Conservation (phyloP, 1,140 invertebrate genomes). For the Zaprionus taronus region DNA sequence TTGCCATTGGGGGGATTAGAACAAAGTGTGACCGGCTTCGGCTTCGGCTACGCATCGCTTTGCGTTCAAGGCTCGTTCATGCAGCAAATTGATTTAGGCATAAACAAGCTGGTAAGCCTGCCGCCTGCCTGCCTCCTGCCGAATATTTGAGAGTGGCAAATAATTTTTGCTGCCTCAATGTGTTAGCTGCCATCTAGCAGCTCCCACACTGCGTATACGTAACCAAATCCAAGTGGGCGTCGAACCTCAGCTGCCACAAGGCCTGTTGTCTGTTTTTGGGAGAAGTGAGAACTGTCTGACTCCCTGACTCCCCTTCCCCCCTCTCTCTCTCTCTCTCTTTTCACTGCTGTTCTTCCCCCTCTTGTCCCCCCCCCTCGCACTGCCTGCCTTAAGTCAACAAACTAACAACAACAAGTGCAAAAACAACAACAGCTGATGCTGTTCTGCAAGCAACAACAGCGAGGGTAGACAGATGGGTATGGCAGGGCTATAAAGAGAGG, state of each 20-base stretch:
- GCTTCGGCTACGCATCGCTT: slow-evolving; percentile 31
- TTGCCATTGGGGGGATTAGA: slow-evolving; percentile 31
- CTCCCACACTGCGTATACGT: neutral
- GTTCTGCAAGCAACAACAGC: slow-evolving; percentile 43
- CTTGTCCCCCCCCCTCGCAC: neutral
- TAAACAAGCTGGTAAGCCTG: slow-evolving; percentile 63
- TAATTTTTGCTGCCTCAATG: slow-evolving; percentile 68
- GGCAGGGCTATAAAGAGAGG: slow-evolving; percentile 6
- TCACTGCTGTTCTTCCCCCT: too few species aligned
- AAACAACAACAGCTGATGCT: slow-evolving; percentile 52
- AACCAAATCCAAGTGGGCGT: slow-evolving; percentile 46
- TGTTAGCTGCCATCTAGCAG: slow-evolving; percentile 22
- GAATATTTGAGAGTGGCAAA: slow-evolving; percentile 53
- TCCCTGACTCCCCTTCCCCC: neutral
- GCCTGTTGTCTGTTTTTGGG: slow-evolving; percentile 29
- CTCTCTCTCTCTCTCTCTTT: too few species aligned
- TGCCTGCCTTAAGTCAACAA: slow-evolving; percentile 71
- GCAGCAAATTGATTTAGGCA: slow-evolving; percentile 82
- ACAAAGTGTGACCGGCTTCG: slow-evolving; percentile 52
- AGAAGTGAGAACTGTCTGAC: neutral
- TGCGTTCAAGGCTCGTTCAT: slow-evolving; percentile 71
- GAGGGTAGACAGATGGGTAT: neutral
- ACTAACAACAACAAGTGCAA: slow-evolving; percentile 65
- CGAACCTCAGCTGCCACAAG: slow-evolving; percentile 63
- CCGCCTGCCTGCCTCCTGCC: neutral